Conservation (phyloP, 2,797 vertebrate genomes). For the Sparidentex hasta region DNA sequence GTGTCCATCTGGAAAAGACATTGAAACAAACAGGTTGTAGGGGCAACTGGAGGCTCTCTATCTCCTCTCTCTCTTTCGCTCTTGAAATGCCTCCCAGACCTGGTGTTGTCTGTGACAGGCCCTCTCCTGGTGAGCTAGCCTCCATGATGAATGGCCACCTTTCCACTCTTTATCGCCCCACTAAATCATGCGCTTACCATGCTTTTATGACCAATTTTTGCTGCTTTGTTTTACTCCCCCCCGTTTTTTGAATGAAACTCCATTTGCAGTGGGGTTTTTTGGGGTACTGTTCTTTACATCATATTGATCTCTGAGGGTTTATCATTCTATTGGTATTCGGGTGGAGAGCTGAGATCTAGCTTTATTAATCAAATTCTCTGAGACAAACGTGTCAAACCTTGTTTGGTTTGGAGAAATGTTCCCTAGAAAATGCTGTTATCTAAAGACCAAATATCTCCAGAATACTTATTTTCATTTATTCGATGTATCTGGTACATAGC, state of each 20-base stretch:
- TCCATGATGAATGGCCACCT: conserved; percentile 87
- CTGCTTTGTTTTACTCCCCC: conserved; percentile 81
- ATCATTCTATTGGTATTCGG: conserved; percentile 54
- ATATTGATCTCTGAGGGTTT: conserved; percentile 49
- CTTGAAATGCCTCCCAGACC: conserved; percentile 75
- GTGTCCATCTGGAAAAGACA: conserved; percentile 83
- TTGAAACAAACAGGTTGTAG: conserved; percentile 73
- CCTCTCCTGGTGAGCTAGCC: conserved; percentile 85
- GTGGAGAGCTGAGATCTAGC: conserved; percentile 45
- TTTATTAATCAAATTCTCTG: conserved; percentile 56
- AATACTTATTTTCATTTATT: conserved; percentile 43
- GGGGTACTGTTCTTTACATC: conserved; percentile 46
- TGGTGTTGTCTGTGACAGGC: conserved; percentile 82
- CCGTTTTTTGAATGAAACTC: conserved; percentile 79
- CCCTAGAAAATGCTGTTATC: conserved; percentile 42
- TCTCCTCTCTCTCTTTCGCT: conserved; percentile 24
- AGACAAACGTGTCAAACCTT: conserved; percentile 56
- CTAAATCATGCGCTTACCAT: conserved; percentile 88
- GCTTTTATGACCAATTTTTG: conserved; percentile 88
- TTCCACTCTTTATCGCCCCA: conserved; percentile 87
- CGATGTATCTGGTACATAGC: conserved; percentile 40
- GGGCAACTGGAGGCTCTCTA: conserved; percentile 66
- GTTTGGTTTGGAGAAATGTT: conserved; percentile 44
- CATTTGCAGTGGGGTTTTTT: conserved; percentile 58
- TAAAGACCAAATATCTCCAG: conserved; percentile 38